Conservation (phyloP, 2,888 invertebrate genomes). For the Chrysomela aeneicollis region DNA sequence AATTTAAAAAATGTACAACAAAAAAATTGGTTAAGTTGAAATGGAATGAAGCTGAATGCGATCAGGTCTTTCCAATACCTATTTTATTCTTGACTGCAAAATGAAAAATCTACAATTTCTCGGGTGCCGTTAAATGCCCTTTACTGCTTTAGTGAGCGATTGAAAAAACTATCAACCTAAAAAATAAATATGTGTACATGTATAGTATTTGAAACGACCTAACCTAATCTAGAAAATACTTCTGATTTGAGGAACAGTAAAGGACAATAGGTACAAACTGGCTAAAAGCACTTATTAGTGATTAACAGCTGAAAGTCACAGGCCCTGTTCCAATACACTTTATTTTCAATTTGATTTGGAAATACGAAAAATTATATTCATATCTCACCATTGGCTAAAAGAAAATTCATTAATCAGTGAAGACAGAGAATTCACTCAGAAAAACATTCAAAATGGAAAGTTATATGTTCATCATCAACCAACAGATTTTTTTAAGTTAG, state of each 20-base stretch:
- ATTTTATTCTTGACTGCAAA: not conserved
- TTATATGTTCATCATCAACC: too few species aligned
- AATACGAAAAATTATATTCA: too few species aligned
- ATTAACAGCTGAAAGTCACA: not conserved
- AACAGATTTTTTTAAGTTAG: too few species aligned
- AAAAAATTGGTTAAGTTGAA: slow-evolving; percentile 37
- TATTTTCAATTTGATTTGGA: not conserved
- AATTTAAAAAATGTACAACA: slow-evolving; percentile 42
- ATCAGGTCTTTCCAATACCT: slow-evolving; percentile 19
- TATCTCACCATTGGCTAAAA: too few species aligned
- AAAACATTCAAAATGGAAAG: too few species aligned
- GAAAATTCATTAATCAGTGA: too few species aligned
- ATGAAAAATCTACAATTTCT: slow-evolving; percentile 26
- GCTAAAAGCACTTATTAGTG: not conserved
- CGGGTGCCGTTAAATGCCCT: slow-evolving; percentile 25
- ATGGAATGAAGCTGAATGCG: slow-evolving; percentile 45
- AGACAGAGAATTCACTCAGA: too few species aligned
- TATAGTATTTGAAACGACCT: slow-evolving; percentile 24
- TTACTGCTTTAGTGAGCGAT: slow-evolving; percentile 21
- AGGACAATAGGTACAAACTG: slow-evolving; percentile 11
- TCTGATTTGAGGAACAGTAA: slow-evolving; percentile 24
- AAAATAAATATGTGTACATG: slow-evolving; percentile 20
- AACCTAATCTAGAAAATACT: slow-evolving; percentile 25
- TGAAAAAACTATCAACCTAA: slow-evolving; percentile 13
- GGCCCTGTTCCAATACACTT: not conserved